Evolutionary conservation across 2,888 invertebrate species (phyloP), one percentile per base, ranked within the genome.

Genomic region (Phengaris alcon): DNA sequence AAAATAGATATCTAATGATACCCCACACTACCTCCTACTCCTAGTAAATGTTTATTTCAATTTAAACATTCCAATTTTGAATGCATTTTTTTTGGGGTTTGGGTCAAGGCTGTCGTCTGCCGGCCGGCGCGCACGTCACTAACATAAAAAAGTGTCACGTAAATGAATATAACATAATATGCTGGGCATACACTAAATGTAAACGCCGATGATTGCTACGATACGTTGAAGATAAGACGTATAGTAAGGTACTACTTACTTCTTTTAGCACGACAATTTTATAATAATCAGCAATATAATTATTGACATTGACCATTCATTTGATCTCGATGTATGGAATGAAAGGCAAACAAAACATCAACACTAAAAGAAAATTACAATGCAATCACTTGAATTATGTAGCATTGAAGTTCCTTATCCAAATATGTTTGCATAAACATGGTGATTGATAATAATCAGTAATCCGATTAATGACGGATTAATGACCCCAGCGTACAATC

Each of bases 51-150:
- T 6, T 6, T 6, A 46, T 46, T 46, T 46, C 46, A 57, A 57
- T n/a, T n/a, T 3, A 57, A 57, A 57, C 15, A 57, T 15, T 10
- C 59, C 1, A 10, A 4, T 22, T 8, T 22, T 22, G 6, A 59
- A 59, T 15, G 22, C 22, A 59, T 1, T 59, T 59, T 59, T 48
- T 7, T 22, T 57, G 22, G 59, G 22, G 59, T 15, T 59, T 59
- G 22, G 22, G 59, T 59, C 59, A 59, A 59, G 59, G 22, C 22
- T 10, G 22, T 5, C 9, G 22, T 59, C 22, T 59, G 59, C 59
- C 59, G 22, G 59, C 59, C 59, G 59, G 59, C 59, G 59, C 59
- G 22, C 59, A 22, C 59, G 59, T 22, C 57, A 59, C 57, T 9
- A 59, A 59, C 15, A 15, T 22, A 59, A 59, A 15, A 59, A 22